A percentile compares a stretch with the other conserved stretches of the same genome.
Evolutionary conservation across 2,797 vertebrate genomes (phyloP).

Genomic region (Crypturellus tataupa): DNA sequence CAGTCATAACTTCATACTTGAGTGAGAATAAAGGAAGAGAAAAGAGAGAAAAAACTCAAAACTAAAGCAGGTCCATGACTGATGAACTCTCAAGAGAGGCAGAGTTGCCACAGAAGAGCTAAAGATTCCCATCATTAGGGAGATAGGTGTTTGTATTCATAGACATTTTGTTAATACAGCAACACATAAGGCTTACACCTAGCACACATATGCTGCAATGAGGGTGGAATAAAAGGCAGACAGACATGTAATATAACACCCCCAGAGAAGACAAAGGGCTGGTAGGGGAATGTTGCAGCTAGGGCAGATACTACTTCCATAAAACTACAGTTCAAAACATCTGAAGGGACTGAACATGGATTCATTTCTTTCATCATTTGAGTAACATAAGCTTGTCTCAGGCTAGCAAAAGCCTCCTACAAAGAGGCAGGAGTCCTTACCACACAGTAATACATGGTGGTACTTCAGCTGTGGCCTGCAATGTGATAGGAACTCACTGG

Average conservation of each 20-base stretch:
- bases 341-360: not conserved
- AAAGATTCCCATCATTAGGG: not conserved
- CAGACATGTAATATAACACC: not conserved
- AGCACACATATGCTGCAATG: not conserved
- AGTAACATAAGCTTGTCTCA: slow-evolving; percentile 48
- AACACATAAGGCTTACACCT: not conserved
- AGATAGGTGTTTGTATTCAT: not conserved
- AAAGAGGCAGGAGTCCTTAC: slow-evolving; percentile 58
- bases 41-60: not conserved
- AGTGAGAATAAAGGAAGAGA: not conserved
- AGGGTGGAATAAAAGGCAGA: not conserved
- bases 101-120: not conserved
- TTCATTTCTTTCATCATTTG: slow-evolving; percentile 61
- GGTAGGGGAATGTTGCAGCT: not conserved
- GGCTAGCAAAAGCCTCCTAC: slow-evolving; percentile 45
- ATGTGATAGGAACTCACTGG: slow-evolving; percentile 13
- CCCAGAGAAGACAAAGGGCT: not conserved
- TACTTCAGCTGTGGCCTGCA: slow-evolving; percentile 60
- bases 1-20: not conserved
- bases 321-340: not conserved
- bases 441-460: not conserved
- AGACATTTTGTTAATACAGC: not conserved
- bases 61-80: not conserved
- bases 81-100: not conserved
- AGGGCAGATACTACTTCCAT: not conserved